Evolutionary conservation across 2,113 vertebrate species (phyloP), one percentile per base, ranked within the genome.

Genomic region (Clarias magur): DNA sequence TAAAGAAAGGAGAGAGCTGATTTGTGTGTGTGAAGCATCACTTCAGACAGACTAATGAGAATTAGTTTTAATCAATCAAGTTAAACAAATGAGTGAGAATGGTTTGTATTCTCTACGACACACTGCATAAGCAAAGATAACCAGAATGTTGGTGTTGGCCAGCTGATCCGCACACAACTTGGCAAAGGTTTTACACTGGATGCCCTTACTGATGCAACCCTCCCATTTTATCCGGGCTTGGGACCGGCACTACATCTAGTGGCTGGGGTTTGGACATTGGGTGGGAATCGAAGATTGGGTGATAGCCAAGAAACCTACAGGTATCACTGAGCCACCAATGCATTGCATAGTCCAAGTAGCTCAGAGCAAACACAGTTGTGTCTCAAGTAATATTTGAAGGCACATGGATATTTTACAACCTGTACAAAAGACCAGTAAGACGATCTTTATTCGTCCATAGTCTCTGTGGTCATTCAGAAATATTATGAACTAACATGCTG

Each of bases 1-100:
- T 63, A 23, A 63, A 63, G 23, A 9, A 65, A 25, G 21, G 11
- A n/a, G 62, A 65, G 62, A 3, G 23, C 30, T 34, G 30, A 34
- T 34, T 34, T 34, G 21, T 76, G 48, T 78, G 75, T 79, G 15
- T 56, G 23, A 21, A 75, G 17, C 3, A 1, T 75, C 68, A 72
- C 15, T 91, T 89, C 80, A 81, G 92, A 67, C 15, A 70, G 6
- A 15, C 90, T 88, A 85, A 78, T 90, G 83, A 89, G 84, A 68
- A 48, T 48, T 48, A 42, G 38, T 89, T n/a, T 60, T 59, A 92
- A 93, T 89, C 89, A 86, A 93, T 90, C 90, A 83, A 76, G 76
- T 65, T 53, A 65, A 78, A 84, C 42, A 87, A 92, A 92, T 90
- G 91, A 91, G 91, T 60, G 88, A 65, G 79, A 86, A 27, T 11